Conservation (phyloP, 2,888 invertebrate species). For the Antheraea yamamai region DNA sequence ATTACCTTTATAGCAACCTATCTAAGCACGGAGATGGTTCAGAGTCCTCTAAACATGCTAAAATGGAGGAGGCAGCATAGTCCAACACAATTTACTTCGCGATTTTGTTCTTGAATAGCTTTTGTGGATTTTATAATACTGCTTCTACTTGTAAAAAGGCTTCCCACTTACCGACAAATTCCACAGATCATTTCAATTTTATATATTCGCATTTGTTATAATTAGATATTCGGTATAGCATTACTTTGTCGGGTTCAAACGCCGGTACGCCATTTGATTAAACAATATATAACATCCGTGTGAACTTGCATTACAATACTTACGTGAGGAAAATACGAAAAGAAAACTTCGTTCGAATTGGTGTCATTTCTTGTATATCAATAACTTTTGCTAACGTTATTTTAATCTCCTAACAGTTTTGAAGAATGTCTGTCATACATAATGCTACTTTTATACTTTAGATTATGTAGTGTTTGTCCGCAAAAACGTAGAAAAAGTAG, state of each 20-base stretch:
- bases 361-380: neutral
- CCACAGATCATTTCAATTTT: neutral
- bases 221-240: neutral
- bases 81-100: no score
- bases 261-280: slow-evolving; percentile 20
- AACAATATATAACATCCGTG: slow-evolving; percentile 14
- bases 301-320: slow-evolving; percentile 15
- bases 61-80: no score
- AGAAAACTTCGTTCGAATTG: neutral
- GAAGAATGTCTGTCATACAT: neutral
- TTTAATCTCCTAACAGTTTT: neutral
- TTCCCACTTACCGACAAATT: neutral
- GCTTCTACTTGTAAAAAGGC: no score
- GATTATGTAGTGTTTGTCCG: no score
- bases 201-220: neutral
- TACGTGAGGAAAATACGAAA: slow-evolving; percentile 7
- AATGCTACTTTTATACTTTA: neutral
- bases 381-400: neutral
- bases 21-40: no score
- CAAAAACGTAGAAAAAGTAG: no score
- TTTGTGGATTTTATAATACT: no score
- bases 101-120: no score
- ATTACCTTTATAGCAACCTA: no score
- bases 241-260: slow-evolving; percentile 8
- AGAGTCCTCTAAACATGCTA: no score